These are phyloP conservation scores for Tipula lateralis DNA, from an alignment of 2,888 invertebrate genomes.

Conservation along the genomic window DNA sequence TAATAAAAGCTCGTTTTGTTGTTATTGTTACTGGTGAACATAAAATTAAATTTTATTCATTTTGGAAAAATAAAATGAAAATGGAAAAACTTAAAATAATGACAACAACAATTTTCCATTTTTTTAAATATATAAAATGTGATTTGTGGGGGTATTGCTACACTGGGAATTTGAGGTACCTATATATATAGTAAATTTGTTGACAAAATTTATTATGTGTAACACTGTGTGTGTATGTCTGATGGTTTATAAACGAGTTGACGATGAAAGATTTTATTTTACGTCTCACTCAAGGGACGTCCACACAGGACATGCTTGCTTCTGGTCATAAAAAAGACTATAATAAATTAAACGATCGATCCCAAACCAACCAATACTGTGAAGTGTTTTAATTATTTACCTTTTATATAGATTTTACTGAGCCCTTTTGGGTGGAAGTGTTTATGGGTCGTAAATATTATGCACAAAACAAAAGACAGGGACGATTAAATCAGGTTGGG, in stretches of 20 bases:
- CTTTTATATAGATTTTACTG: no score
- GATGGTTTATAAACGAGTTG: background rate
- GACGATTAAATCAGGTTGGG: no score
- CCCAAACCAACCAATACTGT: no score
- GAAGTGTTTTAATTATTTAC: no score
- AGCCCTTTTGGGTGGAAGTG: no score
- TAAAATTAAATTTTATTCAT: background rate
- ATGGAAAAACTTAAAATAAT: background rate
- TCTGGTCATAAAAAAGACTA: no score
- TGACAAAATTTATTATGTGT: background rate
- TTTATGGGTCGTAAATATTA: no score
- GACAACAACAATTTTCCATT: background rate
- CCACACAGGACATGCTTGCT: background rate
- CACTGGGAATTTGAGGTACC: background rate
- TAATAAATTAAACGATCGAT: no score
- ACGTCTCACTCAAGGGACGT: background rate
- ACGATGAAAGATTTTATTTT: background rate
- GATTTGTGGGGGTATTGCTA: conserved; percentile 3
- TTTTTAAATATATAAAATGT: background rate
- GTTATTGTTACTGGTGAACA: conserved; percentile 5
- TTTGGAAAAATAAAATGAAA: background rate
- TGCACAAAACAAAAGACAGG: no score
- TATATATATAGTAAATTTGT: background rate
- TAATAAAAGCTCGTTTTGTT: background rate
- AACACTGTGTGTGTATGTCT: background rate